Conservation (phyloP, 1,140 invertebrate species). For the Triops longicaudatus region DNA sequence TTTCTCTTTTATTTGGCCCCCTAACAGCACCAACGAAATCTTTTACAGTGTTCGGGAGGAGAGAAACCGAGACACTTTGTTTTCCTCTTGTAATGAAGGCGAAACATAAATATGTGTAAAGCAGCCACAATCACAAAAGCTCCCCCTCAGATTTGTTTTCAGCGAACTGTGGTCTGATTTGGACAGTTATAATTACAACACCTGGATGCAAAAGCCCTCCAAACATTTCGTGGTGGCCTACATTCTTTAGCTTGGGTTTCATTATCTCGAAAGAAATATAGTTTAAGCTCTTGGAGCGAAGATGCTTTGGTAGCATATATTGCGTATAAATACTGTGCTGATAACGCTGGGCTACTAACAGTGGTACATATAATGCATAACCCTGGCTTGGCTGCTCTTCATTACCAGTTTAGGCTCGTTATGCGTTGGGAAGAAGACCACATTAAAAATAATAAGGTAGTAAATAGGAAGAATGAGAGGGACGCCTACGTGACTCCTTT, state of each 20-base stretch:
- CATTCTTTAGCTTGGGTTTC: not conserved
- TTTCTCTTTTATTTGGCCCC: not conserved
- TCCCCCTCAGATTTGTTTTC: not conserved
- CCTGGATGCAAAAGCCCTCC: not conserved
- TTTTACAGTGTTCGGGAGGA: not conserved
- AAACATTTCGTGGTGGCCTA: not conserved
- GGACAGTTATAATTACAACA: not conserved
- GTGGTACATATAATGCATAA: not conserved
- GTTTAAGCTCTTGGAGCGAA: not conserved
- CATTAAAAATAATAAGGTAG: constrained; percentile 4
- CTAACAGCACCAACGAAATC: not conserved
- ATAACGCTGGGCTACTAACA: not conserved
- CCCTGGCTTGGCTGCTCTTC: not conserved
- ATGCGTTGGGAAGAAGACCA: not conserved
- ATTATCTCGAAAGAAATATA: not conserved
- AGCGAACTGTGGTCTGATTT: not conserved
- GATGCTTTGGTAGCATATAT: too few species aligned
- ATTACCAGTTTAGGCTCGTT: not conserved
- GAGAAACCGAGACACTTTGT: not conserved
- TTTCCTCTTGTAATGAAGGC: not conserved
- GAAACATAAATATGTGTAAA: not conserved
- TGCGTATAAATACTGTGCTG: too few species aligned
- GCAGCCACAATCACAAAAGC: not conserved
- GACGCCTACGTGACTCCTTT: not conserved
- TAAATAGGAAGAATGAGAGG: not conserved